Base-by-base conservation (phyloP, 2,888 invertebrate genomes). In the Agonopterix arenella region DNA sequence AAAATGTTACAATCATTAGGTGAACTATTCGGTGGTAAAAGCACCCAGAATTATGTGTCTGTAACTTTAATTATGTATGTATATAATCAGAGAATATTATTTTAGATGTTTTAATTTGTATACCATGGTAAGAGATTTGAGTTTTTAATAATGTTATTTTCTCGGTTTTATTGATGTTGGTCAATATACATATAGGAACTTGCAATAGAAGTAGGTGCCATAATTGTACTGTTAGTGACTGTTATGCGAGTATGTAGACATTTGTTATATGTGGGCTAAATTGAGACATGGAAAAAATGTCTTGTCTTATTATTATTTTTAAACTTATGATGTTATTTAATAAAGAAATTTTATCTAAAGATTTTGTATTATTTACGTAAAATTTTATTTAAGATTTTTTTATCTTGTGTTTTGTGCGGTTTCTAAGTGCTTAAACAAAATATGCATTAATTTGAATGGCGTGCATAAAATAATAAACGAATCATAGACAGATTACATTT, bases 161-260 rank as follows among this genome's bases (percentile, higher is more conserved):
- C 40, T 40, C 40, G 9, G 40, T 7, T 40, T 2, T 10, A 40
- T n/a, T 2, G 38, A 45, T 42, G 42, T 44, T 46, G 11, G 16
- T 37, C 44, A 41, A 47, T 3, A 44, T 11, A 36, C 36, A 47
- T 3, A 44, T 11, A 36, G n/a, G 18, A 48, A 11, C 42, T 45
- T 45, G 45, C 48, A 51, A 51, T 51, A 41, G 37, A 44, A 41
- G n/a, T 41, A 38, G 42, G 51, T 45, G 51, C 48, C 48, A 48
- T 51, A 51, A 18, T 16, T 38, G 8, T 44, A 48, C 48, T 44
- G 45, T 48, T 48, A 48, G 11, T 45, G 13, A 44, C 38, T 44
- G 48, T 44, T 44, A 11, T 40, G 16, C 18, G 38, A 38, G 28
- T 28, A 28, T 28, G 28, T 28, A 18, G 13, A 37, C 11, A 11